Base-by-base conservation (phyloP, 2,888 invertebrate species). In the Phytoseiulus persimilis region DNA sequence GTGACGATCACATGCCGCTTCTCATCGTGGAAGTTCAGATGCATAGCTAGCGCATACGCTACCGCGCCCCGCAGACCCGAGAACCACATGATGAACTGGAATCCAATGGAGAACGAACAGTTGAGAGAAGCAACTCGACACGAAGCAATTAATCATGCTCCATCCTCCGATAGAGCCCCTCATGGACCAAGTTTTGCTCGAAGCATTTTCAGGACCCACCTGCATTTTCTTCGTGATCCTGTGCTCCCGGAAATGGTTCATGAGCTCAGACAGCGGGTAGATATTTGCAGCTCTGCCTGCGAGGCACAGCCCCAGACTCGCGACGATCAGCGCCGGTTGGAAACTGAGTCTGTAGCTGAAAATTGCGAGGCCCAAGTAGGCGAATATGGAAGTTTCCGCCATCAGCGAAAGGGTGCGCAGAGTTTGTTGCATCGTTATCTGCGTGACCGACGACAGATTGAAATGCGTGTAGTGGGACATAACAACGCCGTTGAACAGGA, bases 401-500 rank as follows among this genome's bases (percentile, higher is more conserved):
- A 99, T 98, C 92, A 99, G 99, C 0, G 99, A 96, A 90, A 99
- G 94, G 0, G 99, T 99, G 92, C 98, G 94, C 95, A 99, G 97
- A 0, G 98, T 99, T 93, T 99, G 98, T 93, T 99, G 98, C 96
- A 99, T 98, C 3, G 99, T 99, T 90, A 99, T 98, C 94, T 99
- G 99, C 0, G 99, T 98, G 32, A 99, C 96, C 0, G 99, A 98
- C 0, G 98, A 98, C 84, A 99, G 94, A 93, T 99, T 99, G 92
- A 97, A 97, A 94, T 99, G 99, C 28, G 99, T 99, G 93, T 99
- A 99, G 93, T 99, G 99, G 0, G 98, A 98, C 99, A 99, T 99
- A 0, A 98, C 98, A 92, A 99, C 97, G 11, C 99, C 99, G 94
- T 98, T 98, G 93, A 99, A 98, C 91, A 99, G 93, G 92, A 99